Evolutionary conservation across 2,888 invertebrate genomes (phyloP), one percentile per base, ranked within the genome.

Genomic region (Drosophila koepferae): DNA sequence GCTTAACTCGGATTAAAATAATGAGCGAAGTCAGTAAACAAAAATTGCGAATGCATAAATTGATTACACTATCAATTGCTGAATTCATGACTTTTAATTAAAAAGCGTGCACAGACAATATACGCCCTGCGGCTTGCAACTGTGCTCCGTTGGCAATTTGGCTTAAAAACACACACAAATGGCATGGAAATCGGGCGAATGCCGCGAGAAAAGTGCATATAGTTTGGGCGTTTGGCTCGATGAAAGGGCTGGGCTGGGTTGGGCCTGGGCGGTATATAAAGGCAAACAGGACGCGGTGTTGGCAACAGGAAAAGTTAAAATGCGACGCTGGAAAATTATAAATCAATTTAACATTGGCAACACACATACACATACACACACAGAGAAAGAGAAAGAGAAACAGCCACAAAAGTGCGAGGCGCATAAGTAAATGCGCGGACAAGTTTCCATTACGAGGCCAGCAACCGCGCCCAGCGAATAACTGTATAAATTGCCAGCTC

Each of bases 401-500:
- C 18, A 55, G 7, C 28, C 23, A 31, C 28, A 46, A 86, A 72
- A 82, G 76, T 80, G 70, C 70, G 74, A 75, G 70, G 14, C 79
- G 77, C 80, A 82, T 82, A 89, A 89, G 84, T 89, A 83, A 86
- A 84, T 88, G 74, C 73, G 89, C 77, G 86, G 86, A 59, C 75
- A 77, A 86, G 80, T 77, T 80, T 73, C 68, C 73, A 82, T 72
- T 64, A 70, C 70, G 80, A 75, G 74, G 28, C 51, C 34, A 36
- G 34, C 70, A 63, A 58, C 54, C 20, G 68, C 65, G 38, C 31
- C 41, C 59, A 67, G 60, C 34, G 67, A 85, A 77, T 86, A 85
- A 79, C 76, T 88, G 81, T 83, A 90, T 86, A 88, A 86, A 86
- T 86, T 86, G 89, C 86, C 90, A 86, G 79, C 76, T 86, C 79